Evolutionary conservation across 2,113 vertebrate species (phyloP), one percentile per base, ranked within the genome.

Genomic region (Microtus oregoni): DNA sequence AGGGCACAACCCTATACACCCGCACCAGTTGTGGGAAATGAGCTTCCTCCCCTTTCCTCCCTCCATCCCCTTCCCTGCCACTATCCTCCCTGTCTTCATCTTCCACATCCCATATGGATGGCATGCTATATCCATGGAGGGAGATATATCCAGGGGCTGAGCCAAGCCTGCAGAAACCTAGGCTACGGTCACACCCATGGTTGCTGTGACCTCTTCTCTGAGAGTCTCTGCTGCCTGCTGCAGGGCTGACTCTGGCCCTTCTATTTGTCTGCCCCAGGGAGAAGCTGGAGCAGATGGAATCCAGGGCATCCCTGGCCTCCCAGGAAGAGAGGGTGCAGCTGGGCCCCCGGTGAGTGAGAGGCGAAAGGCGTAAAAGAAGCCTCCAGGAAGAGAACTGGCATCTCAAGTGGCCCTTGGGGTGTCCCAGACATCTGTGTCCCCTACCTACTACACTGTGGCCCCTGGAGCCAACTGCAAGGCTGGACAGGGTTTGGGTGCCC

Each of bases 261-360:
- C 38, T 44, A 24, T 32, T 0, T 24, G 6, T 92, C 82, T 3
- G 0, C n/a, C 94, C 13, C 92, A 99, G 99, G 99, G 99, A 88
- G 98, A 98, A 76, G 87, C 50, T 0, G 97, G 97, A 22, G 93
- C 67, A 5, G 89, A 97, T 0, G 97, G 99, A 87, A 2, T 92
- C 52, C 95, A 97, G 0, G 98, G 99, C 0, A 79, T 94, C 89
- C 99, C 99, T 0, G 99, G 99, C 4, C 99, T 97, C 12, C 98
- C 99, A 0, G 99, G 99, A 12, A 94, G 99, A 96, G 99, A 99
- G 3, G 99, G 99, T 15, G 98, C 98, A 52, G 98, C 98, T 0
- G 99, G 99, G 92, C 98, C 99, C 7, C 98, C 98, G 99, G 99
- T 99, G 98, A 92, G 97, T 94, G 3, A 28, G 67, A 7, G 67